Conservation (phyloP, 2,797 vertebrate genomes). For the Artibeus lituratus region DNA sequence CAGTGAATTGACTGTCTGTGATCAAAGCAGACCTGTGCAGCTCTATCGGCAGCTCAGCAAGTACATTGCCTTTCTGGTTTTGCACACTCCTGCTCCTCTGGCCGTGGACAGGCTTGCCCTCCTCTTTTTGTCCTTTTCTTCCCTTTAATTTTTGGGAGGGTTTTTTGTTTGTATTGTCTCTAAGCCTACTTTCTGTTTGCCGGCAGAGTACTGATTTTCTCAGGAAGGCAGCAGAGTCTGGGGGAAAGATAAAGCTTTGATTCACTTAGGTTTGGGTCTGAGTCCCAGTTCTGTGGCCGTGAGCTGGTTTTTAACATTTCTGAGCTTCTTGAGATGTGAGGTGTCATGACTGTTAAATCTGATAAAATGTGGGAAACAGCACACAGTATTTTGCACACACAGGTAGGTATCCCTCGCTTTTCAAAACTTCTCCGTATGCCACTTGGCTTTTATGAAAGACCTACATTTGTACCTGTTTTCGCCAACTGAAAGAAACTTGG, state of each 20-base stretch:
- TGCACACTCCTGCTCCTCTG: not conserved
- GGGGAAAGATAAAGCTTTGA: not conserved
- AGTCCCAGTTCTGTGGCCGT: not conserved
- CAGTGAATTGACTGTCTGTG: not conserved
- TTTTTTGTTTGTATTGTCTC: not conserved
- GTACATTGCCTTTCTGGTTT: not conserved
- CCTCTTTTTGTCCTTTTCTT: not conserved
- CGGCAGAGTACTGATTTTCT: not conserved
- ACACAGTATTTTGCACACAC: not conserved
- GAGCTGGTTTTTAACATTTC: not conserved
- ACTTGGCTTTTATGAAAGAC: not conserved
- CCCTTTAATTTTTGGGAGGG: not conserved
- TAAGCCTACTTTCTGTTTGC: not conserved
- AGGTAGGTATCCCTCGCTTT: not conserved
- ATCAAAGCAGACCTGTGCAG: not conserved
- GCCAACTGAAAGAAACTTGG: not conserved
- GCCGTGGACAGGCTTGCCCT: not conserved
- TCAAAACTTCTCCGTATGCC: not conserved
- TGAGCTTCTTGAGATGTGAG: not conserved
- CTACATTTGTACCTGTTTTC: not conserved
- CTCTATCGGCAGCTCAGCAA: not conserved
- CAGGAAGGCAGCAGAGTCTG: not conserved
- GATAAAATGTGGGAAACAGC: not conserved
- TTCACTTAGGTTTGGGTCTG: not conserved
- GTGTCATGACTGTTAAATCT: not conserved